Conservation (phyloP, 2,113 vertebrate genomes). For the Hucho hucho region DNA sequence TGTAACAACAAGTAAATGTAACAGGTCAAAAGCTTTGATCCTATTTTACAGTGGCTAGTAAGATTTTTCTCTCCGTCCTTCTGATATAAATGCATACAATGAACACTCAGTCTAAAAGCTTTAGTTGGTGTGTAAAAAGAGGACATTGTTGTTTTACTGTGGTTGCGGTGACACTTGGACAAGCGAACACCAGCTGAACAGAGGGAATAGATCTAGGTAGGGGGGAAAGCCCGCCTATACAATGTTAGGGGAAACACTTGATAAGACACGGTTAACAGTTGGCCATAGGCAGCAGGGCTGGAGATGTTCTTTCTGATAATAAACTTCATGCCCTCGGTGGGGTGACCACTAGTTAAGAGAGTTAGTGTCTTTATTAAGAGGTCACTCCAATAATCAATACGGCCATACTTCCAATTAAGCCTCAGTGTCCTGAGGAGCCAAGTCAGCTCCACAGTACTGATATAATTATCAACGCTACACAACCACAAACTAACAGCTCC, state of each 20-base stretch:
- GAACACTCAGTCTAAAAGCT: not conserved
- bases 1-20: not conserved
- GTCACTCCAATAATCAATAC: too few species aligned
- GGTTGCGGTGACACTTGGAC: not conserved
- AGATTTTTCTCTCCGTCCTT: too few species aligned
- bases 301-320: too few species aligned
- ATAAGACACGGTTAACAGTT: too few species aligned
- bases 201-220: too few species aligned
- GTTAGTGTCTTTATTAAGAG: not conserved
- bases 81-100: not conserved
- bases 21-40: too few species aligned
- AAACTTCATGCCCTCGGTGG: too few species aligned
- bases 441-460: not conserved
- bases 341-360: too few species aligned
- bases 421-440: not conserved
- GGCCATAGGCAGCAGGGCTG: too few species aligned
- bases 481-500: slow-evolving; percentile 66
- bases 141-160: slow-evolving; percentile 1
- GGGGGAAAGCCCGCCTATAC: too few species aligned
- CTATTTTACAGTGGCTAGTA: too few species aligned
- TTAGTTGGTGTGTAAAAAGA: not conserved
- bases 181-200: slow-evolving; percentile 1
- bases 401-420: not conserved
- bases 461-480: slow-evolving; percentile 22
- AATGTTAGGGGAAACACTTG: too few species aligned